phyloP scores from a whole-genome alignment of 2,797 vertebrate species.

The Chiroxiphia lanceolata region DNA sequence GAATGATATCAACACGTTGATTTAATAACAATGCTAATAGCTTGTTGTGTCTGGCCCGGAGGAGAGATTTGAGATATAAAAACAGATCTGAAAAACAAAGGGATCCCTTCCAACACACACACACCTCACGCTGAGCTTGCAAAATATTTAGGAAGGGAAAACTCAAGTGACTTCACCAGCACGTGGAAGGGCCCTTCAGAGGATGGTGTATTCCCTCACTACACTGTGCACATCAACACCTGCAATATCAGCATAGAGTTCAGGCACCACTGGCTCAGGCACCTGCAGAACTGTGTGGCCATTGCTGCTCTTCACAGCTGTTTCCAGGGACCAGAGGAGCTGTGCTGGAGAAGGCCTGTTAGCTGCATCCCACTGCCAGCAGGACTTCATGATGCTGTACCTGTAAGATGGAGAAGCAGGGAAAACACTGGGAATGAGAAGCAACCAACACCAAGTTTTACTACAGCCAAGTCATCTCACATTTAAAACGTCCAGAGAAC shows the following conservation, averaged over 20 bases:
- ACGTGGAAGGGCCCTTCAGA: conserved; percentile 77
- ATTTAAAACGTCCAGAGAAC: not conserved
- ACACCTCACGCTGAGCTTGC: not conserved
- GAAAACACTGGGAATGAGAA: not conserved
- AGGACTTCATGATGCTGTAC: conserved; percentile 85
- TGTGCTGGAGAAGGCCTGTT: conserved; percentile 79
- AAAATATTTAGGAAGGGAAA: not conserved
- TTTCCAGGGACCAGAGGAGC: conserved; percentile 75
- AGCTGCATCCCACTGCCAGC: conserved; percentile 87
- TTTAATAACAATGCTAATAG: not conserved
- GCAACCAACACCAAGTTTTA: not conserved
- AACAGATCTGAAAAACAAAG: not conserved
- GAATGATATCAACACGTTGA: not conserved
- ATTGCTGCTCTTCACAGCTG: conserved; percentile 79
- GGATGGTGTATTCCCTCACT: conserved; percentile 81
- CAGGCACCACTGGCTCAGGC: conserved; percentile 80
- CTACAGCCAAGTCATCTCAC: not conserved
- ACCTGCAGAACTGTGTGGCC: conserved; percentile 83
- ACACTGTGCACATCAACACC: conserved; percentile 79
- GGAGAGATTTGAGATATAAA: not conserved
- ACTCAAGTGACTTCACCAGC: conserved; percentile 2
- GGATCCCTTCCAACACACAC: not conserved
- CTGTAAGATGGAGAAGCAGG: conserved; percentile 63
- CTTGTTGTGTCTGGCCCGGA: not conserved
- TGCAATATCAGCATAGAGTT: conserved; percentile 84